These are phyloP conservation scores for Simalia tracyae DNA, from an alignment of 2,797 vertebrate species.

Conservation along the genomic window DNA sequence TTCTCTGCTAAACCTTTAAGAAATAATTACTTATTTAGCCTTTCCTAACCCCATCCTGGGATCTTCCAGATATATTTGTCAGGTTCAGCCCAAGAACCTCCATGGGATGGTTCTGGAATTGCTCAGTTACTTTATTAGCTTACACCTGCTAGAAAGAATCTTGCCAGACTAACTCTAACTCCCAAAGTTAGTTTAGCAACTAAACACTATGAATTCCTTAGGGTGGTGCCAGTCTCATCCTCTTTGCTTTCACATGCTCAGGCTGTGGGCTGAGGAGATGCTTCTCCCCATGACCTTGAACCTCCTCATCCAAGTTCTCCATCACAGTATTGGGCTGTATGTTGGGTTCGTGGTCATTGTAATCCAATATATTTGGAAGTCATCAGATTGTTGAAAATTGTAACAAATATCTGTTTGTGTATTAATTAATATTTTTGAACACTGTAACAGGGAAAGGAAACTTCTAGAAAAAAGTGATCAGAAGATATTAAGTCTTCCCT, in stretches of 20 bases:
- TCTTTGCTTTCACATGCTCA: no score
- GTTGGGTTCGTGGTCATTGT: not conserved
- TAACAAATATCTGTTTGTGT: not conserved
- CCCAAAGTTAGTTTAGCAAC: no score
- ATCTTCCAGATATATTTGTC: not conserved
- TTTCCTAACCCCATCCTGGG: not conserved
- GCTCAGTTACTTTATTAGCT: no score
- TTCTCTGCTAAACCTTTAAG: not conserved
- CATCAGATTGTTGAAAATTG: not conserved
- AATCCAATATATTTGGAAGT: not conserved
- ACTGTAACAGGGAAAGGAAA: conserved; percentile 3
- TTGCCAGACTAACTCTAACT: no score
- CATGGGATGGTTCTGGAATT: no score
- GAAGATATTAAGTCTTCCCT: conserved; percentile 8
- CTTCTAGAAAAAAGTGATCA: not conserved
- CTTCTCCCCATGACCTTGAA: no score
- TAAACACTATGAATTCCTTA: no score
- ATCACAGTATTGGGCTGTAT: not conserved
- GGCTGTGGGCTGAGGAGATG: no score
- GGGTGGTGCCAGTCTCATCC: no score
- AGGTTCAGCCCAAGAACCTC: no score
- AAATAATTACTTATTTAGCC: not conserved
- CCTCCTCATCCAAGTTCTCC: no score
- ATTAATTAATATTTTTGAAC: not conserved
- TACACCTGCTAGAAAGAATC: no score